These are phyloP conservation scores for Ctenochaetus hawaiiensis DNA, from an alignment of 2,797 vertebrate genomes.

Conservation along the genomic window DNA sequence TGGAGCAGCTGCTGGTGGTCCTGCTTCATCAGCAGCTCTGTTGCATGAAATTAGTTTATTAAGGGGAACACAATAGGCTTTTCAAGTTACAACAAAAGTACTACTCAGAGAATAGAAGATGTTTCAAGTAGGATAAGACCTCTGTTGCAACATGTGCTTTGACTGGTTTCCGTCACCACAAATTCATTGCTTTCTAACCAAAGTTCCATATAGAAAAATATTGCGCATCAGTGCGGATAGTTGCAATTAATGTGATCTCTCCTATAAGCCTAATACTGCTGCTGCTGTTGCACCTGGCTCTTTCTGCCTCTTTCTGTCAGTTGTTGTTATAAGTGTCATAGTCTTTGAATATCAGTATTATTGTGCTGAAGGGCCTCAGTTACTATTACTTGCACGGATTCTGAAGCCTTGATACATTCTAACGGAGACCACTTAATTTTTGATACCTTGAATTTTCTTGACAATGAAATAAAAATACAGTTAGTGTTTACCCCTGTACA, in stretches of 20 bases:
- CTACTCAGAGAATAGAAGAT: neutral
- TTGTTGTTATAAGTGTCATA: slow-evolving; percentile 27
- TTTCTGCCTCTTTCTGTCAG: too few species aligned
- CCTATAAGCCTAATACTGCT: slow-evolving; percentile 35
- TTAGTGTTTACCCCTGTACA: too few species aligned
- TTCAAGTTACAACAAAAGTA: slow-evolving; percentile 7
- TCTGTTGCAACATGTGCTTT: slow-evolving; percentile 4
- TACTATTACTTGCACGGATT: neutral
- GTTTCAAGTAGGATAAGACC: neutral
- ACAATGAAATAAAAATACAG: too few species aligned
- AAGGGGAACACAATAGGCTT: slow-evolving; percentile 29
- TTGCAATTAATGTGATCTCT: slow-evolving; percentile 38
- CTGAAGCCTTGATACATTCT: too few species aligned
- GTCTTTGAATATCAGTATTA: slow-evolving; percentile 16
- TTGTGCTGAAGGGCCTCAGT: slow-evolving; percentile 1
- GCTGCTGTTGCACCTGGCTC: slow-evolving; percentile 16
- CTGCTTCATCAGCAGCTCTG: slow-evolving; percentile 65
- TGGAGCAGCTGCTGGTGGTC: slow-evolving; percentile 51
- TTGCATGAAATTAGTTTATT: slow-evolving; percentile 50
- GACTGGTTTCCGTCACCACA: neutral
- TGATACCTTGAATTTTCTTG: too few species aligned
- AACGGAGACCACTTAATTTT: too few species aligned
- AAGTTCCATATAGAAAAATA: neutral
- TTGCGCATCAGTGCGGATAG: slow-evolving; percentile 4
- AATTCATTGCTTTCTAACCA: neutral